Evolutionary conservation across 2,888 invertebrate genomes (phyloP).

Genomic region (Argyra leucocephala): DNA sequence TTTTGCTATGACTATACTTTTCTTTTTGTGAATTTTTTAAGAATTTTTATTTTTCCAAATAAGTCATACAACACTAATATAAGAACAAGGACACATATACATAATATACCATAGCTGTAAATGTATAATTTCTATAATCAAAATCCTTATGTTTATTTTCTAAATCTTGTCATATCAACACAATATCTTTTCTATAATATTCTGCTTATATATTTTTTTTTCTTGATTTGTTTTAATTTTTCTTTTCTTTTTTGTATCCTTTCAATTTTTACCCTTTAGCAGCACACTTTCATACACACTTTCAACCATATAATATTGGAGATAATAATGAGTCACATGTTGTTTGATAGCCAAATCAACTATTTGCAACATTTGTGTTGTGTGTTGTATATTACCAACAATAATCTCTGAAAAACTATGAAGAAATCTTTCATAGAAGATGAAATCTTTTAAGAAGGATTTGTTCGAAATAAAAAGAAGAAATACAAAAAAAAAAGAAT

Average conservation of each 20-base stretch:
- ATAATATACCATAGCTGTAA: no score
- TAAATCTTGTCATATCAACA: neutral
- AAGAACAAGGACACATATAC: no score
- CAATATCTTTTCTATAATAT: neutral
- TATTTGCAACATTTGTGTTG: conserved; percentile 6
- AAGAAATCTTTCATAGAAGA: neutral
- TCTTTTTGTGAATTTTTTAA: no score
- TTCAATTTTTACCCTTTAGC: neutral
- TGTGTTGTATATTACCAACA: no score
- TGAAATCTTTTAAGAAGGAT: neutral
- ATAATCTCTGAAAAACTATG: neutral
- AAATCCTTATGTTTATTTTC: neutral
- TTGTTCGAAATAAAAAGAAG: neutral
- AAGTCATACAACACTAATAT: no score
- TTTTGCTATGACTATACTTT: no score
- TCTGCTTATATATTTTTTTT: no score
- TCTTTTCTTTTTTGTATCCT: neutral
- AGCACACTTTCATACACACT: neutral
- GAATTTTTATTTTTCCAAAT: no score
- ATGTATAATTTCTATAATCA: no score
- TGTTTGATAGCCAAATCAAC: no score
- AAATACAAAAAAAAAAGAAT: neutral
- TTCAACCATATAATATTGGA: no score
- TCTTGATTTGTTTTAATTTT: neutral
- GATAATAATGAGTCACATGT: neutral